phyloP scores from a whole-genome alignment of 2,113 vertebrate species.

The Ia io region DNA sequence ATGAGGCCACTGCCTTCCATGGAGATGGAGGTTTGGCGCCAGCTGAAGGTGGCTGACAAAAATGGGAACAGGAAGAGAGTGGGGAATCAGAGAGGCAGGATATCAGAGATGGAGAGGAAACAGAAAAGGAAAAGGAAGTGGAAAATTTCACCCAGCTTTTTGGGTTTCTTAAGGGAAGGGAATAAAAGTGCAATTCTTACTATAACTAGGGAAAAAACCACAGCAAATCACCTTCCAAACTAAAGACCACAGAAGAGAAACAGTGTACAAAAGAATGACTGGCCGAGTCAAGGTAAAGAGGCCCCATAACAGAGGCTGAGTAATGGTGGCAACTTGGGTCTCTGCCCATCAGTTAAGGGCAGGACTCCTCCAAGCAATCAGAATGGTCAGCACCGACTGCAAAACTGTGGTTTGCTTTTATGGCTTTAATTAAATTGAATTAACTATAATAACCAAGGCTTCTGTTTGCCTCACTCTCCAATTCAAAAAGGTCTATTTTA shows the following conservation, averaged over 20 bases:
- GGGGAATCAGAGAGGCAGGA: background rate
- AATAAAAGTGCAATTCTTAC: background rate
- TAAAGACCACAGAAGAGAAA: background rate
- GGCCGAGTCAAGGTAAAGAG: background rate
- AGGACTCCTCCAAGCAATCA: background rate
- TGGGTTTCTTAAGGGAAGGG: background rate
- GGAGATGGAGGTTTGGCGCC: background rate
- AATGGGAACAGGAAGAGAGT: background rate
- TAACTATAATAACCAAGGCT: conserved; percentile 44
- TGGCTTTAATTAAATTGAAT: conserved; percentile 66
- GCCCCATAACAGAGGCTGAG: background rate
- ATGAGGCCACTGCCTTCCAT: background rate
- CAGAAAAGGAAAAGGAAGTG: background rate
- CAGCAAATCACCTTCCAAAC: background rate
- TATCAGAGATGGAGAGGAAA: background rate
- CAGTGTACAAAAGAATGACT: background rate
- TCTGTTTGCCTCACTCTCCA: conserved; percentile 49
- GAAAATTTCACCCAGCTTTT: background rate
- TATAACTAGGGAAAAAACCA: background rate
- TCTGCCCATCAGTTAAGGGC: conserved; percentile 65
- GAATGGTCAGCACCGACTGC: background rate
- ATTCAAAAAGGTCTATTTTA: background rate
- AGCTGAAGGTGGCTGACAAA: background rate
- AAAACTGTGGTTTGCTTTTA: conserved; percentile 44
- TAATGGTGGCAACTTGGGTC: background rate